Conservation (phyloP, 1,140 invertebrate species). For the Drosophila busckii region DNA sequence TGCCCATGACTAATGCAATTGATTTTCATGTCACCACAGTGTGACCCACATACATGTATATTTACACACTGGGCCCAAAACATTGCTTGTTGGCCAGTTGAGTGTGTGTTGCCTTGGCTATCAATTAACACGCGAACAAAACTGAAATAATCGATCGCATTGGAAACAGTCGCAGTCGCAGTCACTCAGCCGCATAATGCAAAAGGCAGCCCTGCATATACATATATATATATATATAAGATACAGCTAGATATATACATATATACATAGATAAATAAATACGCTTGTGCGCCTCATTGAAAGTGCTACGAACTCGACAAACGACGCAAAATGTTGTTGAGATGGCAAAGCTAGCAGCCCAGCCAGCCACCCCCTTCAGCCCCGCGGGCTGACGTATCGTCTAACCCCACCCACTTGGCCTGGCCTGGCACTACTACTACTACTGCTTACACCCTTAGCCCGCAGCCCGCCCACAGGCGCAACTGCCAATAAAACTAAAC, state of each 20-base stretch:
- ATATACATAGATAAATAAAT: conserved; percentile 26
- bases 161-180: conserved; percentile 8
- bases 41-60: conserved; percentile 58
- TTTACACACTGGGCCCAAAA: conserved; percentile 16
- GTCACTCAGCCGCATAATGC: conserved; percentile 24
- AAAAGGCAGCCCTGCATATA: conserved; percentile 20
- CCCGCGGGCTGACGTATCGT: too few species aligned
- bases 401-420: too few species aligned
- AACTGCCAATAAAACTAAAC: conserved; percentile 72
- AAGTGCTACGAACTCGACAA: conserved; percentile 66
- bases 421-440: too few species aligned
- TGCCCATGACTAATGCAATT: conserved; percentile 67
- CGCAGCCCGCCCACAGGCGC: conserved; percentile 34
- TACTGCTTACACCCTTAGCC: too few species aligned
- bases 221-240: conserved; percentile 19
- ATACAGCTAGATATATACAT: conserved; percentile 8
- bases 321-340: conserved; percentile 37
- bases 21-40: conserved; percentile 56
- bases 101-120: conserved; percentile 55
- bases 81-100: conserved; percentile 30
- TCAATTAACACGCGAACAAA: conserved; percentile 69
- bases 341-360: conserved; percentile 29
- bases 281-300: conserved; percentile 69
- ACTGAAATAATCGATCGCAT: conserved; percentile 68
- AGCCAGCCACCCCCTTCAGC: conserved; percentile 32